Evolutionary conservation across 2,797 vertebrate genomes (phyloP), one percentile per base, ranked within the genome.

Genomic region (Synanceia verrucosa): DNA sequence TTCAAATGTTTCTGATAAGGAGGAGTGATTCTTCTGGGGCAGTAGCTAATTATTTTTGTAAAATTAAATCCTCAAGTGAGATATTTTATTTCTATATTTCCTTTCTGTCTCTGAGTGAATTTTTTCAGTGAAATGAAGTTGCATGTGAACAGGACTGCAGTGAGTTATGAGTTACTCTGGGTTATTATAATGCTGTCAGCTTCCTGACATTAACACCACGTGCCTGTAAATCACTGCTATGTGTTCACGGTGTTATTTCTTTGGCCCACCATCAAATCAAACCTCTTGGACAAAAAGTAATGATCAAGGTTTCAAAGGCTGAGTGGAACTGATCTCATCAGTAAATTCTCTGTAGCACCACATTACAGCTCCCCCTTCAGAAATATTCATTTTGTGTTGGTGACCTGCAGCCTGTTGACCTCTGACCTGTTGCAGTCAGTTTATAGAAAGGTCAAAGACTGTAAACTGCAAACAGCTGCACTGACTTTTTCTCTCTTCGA

Each of bases 21-120:
- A 47, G 29, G 39, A 36, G 44, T 50, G 67, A 77, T n/a, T 67
- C 46, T 74, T 77, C 47, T 46, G 56, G 73, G 73, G 13, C 55
- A 68, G n/a, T 24, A 16, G 36, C 55, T 71, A 79, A 71, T 86
- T 73, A 73, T 41, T 69, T 53, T 72, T 75, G 39, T 31, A 0
- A n/a, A 36, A 82, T 81, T 73, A 70, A 83, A 61, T 85, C 53
- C 77, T 78, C 55, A 19, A 52, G 18, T 74, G 68, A 51, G 76
- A 73, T 79, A 82, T 79, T 61, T 47, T 36, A 52, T n/a, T n/a
- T n/a, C 70, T 61, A 6, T 34, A 63, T 79, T 81, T 80, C 51
- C 62, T 66, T 39, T 66, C 43, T 48, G 9, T 31, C 37, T 70
- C 28, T 13, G 26, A 53, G 18, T 31, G 12, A 26, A 4, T 36